Base-by-base conservation (phyloP, 1,140 invertebrate genomes). In the Lasioglossum albipes region DNA sequence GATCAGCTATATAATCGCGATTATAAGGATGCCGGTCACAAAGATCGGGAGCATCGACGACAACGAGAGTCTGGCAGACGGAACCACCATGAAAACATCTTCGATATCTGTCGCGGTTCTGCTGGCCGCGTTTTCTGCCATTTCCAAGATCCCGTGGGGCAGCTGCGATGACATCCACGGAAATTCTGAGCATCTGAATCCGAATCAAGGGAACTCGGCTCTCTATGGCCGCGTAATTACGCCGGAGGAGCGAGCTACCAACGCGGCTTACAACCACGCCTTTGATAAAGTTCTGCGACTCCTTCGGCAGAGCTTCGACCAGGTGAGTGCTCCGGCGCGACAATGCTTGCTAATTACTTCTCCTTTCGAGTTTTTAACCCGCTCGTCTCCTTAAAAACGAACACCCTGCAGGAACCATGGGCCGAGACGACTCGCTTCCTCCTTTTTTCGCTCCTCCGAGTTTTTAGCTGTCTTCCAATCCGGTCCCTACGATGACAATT, bases 331-430 rank as follows among this genome's bases (percentile, higher is more conserved):
- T 16, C 10, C 20, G 1, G 2, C 22, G 5, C 9, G 59, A 79
- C 61, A 73, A 73, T 57, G 45, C 49, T 18, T 31, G 10, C 18
- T 74, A 79, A 79, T 79, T 73, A 73, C 2, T 12, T 6, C 41
- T 18, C 16, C 18, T 18, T 16, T 52, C 20, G 9, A 18, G 2
- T 12, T 18, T 54, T n/a, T 5, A 16, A 36, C n/a, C 13, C 31
- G 18, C 1, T 27, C 27, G 59, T 7, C 13, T 7, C 52, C 18
- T 54, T 54, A 54, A 20, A 54, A 16, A 54, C 52, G 18, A 16
- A 18, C 6, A 6, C 3, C 16, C 52, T 16, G 13, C 52, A 6
- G 52, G 52, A 54, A 54, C 45, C 45, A 13, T 10, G 10, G 45
- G 13, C 45, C 45, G 45, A 49, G 45, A 49, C 45, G 45, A 10